Evolutionary conservation across 2,113 vertebrate species (phyloP).

Genomic region (Ardeotis arabs): DNA sequence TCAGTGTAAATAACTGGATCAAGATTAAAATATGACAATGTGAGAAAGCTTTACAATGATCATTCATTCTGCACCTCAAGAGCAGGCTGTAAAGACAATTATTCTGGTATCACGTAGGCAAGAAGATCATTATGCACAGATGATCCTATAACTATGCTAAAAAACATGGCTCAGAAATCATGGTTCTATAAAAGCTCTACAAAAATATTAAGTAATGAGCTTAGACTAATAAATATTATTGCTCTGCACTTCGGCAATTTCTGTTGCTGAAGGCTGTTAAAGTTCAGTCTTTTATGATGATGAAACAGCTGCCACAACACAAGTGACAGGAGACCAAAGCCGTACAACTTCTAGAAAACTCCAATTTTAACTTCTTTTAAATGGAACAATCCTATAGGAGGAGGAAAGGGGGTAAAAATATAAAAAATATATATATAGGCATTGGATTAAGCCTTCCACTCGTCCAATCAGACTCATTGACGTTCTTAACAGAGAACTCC

Average conservation of each 20-base stretch:
- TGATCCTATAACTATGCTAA: slow-evolving; percentile 7
- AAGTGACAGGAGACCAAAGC: slow-evolving; percentile 1
- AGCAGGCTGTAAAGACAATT: slow-evolving; percentile 33
- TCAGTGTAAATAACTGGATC: slow-evolving; percentile 48
- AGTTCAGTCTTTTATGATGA: slow-evolving; percentile 32
- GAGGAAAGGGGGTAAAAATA: neutral
- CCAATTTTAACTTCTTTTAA: neutral
- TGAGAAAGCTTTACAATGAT: slow-evolving; percentile 22
- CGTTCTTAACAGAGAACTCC: neutral
- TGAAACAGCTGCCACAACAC: neutral
- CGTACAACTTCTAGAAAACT: neutral
- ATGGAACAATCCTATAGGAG: neutral
- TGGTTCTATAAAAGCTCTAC: neutral
- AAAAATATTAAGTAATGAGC: slow-evolving; percentile 30
- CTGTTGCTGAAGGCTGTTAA: slow-evolving; percentile 14
- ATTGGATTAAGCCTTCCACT: neutral
- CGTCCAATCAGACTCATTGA: neutral
- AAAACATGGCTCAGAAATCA: neutral
- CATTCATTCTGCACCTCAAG: slow-evolving; percentile 47
- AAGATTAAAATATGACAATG: slow-evolving; percentile 46
- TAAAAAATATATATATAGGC: too few species aligned
- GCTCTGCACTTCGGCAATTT: slow-evolving; percentile 25
- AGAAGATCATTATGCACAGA: slow-evolving; percentile 27
- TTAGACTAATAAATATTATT: slow-evolving; percentile 34
- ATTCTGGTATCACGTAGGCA: slow-evolving; percentile 11